Base-by-base conservation (phyloP, 2,797 vertebrate species). In the Lophura swinhoii region DNA sequence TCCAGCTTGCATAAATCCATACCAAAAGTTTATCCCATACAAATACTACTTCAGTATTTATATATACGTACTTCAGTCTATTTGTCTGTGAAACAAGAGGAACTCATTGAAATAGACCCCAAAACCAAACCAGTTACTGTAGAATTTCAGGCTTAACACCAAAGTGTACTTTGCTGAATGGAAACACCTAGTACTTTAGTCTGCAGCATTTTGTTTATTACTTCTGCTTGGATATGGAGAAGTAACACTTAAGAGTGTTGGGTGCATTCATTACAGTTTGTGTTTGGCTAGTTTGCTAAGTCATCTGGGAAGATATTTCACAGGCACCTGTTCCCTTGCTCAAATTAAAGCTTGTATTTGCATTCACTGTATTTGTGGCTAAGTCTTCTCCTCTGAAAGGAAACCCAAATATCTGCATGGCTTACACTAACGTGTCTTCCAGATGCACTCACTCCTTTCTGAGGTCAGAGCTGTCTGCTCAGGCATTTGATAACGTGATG, bases 241-340 rank as follows among this genome's bases (percentile, higher is more conserved):
- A 48, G 18, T 26, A 71, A 14, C 46, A 29, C 3, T 0, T 0
- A 1, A 33, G 68, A 64, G 7, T 2, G 10, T 43, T 43, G 8
- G 46, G 31, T 48, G 24, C 31, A 4, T 71, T 62, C 70, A 17
- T 51, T 73, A 13, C 1, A 1, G 6, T 84, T 81, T 59, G n/a
- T 58, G 22, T 44, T n/a, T 33, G 39, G 37, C 12, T 35, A 9
- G 24, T 35, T 76, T 76, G 21, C 59, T 75, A 9, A 9, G 35
- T 17, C 33, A 74, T 43, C 56, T 35, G 37, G 35, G 33, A 60
- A 35, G 56, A 31, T 29, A 15, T 51, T 51, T 75, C 33, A 18
- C 35, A 29, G 35, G 44, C 26, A 6, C 46, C n/a, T 63, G 12
- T 39, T 62, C 35, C 35, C 28, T 26, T 16, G n/a, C 24, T 49